A percentile compares a stretch with the other conserved stretches of the same genome.
Evolutionary conservation across 2,113 vertebrate species (phyloP).

Genomic region (Cavia porcellus): DNA sequence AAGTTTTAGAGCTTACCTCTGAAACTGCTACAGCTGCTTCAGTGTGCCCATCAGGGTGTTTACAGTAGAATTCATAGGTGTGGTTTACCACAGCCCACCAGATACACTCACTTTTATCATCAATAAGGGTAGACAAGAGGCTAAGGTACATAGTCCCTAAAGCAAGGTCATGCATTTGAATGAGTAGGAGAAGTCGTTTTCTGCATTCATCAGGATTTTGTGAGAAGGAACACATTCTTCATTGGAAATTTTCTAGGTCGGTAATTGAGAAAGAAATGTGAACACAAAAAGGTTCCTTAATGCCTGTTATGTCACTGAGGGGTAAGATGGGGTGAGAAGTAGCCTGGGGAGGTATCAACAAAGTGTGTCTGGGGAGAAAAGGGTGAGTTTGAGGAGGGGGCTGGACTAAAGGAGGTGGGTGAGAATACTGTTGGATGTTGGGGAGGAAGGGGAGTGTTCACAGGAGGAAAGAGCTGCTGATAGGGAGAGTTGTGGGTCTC

Average conservation of each 20-base stretch:
- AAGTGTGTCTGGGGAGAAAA: neutral
- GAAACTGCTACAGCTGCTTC: neutral
- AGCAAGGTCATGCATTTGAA: neutral
- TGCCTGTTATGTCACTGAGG: neutral
- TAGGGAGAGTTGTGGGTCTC: neutral
- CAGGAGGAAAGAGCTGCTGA: neutral
- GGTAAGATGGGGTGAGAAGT: neutral
- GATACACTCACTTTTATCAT: neutral
- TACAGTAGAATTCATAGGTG: neutral
- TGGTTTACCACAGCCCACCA: neutral
- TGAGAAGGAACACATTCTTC: neutral
- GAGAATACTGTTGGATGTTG: neutral
- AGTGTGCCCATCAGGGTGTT: neutral
- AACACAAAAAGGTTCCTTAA: neutral
- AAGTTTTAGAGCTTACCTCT: neutral
- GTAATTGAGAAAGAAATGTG: neutral
- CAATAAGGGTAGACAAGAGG: neutral
- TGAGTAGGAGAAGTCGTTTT: neutral
- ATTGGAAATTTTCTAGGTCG: neutral
- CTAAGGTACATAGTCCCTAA: neutral
- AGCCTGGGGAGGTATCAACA: neutral
- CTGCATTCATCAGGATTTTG: neutral
- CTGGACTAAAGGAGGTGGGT: neutral
- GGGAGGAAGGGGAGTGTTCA: no score
- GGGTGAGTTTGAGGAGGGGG: neutral